These are phyloP conservation scores for Chaetorhynchus papuensis DNA, from an alignment of 2,113 vertebrate genomes.

Conservation along the genomic window DNA sequence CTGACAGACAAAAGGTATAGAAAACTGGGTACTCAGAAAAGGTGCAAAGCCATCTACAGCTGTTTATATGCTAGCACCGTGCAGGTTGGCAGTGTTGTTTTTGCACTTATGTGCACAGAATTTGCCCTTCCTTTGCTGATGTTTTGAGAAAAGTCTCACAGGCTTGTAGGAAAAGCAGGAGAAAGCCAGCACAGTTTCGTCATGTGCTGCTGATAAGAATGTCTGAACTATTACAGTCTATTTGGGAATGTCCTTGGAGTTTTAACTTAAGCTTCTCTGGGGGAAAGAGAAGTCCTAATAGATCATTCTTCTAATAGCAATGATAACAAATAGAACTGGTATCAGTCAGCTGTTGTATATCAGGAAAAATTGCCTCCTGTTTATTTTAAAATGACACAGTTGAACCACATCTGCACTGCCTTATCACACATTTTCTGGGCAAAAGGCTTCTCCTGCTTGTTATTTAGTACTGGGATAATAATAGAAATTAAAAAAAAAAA, in stretches of 20 bases:
- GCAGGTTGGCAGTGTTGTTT: not conserved
- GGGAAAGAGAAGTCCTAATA: constrained; percentile 50
- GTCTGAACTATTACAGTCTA: constrained; percentile 21
- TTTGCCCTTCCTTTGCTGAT: not conserved
- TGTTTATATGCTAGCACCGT: not conserved
- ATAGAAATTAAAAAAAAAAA: not conserved
- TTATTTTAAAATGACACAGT: constrained; percentile 15
- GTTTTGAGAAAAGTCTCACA: not conserved
- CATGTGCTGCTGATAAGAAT: constrained; percentile 16
- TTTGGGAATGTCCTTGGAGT: constrained; percentile 55
- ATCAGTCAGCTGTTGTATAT: constrained; percentile 31
- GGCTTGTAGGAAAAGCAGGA: not conserved
- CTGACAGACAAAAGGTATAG: not conserved
- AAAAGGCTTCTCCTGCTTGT: not conserved
- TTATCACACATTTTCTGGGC: constrained; percentile 23
- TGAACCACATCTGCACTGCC: not conserved
- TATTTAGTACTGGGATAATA: not conserved
- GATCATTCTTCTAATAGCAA: constrained; percentile 33
- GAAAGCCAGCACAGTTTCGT: constrained; percentile 35
- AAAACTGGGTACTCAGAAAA: not conserved
- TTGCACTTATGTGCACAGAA: not conserved
- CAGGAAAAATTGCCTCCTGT: constrained; percentile 15
- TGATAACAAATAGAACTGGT: constrained; percentile 27
- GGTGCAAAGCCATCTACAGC: not conserved
- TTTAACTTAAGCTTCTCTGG: constrained; percentile 36